phyloP scores from a whole-genome alignment of 1,140 invertebrate genomes.

The Sitobion miscanthi region DNA sequence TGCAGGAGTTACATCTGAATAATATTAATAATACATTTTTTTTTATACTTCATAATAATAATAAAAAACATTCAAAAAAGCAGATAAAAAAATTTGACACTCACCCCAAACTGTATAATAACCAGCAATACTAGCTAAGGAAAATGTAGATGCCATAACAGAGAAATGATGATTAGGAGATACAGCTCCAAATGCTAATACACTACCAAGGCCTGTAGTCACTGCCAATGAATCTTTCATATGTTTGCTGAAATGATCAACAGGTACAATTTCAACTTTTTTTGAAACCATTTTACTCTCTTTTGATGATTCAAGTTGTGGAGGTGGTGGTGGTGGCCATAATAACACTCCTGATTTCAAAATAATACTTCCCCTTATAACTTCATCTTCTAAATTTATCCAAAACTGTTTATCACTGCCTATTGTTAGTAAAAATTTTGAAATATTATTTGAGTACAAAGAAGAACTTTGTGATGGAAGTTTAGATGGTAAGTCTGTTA shows the following conservation, averaged over 20 bases:
- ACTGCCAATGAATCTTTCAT: constrained; percentile 45
- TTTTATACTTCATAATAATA: neutral
- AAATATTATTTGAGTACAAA: constrained; percentile 89
- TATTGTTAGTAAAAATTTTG: constrained; percentile 83
- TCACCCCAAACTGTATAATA: constrained; percentile 90
- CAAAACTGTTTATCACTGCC: constrained; percentile 80
- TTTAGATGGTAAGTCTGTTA: constrained; percentile 83
- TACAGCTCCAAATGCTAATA: constrained; percentile 75
- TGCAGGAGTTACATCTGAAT: constrained; percentile 75
- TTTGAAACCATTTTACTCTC: constrained; percentile 63
- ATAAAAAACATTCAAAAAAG: neutral
- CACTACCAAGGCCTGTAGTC: constrained; percentile 69
- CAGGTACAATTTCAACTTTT: constrained; percentile 60
- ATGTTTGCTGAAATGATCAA: constrained; percentile 28
- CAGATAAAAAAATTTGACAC: neutral
- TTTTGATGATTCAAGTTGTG: constrained; percentile 62
- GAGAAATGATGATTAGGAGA: constrained; percentile 85
- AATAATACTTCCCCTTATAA: constrained; percentile 82
- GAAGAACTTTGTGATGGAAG: constrained; percentile 86
- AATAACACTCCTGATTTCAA: constrained; percentile 75
- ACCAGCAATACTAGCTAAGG: constrained; percentile 83
- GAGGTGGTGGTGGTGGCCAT: constrained; percentile 78
- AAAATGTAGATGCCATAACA: constrained; percentile 86
- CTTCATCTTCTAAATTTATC: constrained; percentile 85
- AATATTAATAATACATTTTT: neutral